Conservation (phyloP, 2,888 invertebrate genomes). For the Ophion costatus region DNA sequence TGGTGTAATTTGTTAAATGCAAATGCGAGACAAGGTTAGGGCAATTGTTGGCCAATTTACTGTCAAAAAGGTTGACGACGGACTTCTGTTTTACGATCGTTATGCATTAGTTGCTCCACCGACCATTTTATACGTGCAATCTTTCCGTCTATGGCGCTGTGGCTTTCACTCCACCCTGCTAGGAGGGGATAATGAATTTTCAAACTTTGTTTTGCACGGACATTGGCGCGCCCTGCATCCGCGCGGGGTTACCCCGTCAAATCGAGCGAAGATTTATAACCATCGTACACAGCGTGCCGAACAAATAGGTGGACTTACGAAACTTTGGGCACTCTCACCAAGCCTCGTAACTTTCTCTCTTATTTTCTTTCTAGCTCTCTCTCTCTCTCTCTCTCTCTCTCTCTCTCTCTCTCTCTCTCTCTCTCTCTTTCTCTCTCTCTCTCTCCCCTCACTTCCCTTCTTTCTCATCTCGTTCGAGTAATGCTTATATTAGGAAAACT, state of each 20-base stretch:
- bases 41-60: slow-evolving; percentile 6
- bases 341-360: slow-evolving; percentile 30
- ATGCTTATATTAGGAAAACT: slow-evolving; percentile 50
- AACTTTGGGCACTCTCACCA: slow-evolving; percentile 53
- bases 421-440: background rate
- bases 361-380: background rate
- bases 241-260: slow-evolving; percentile 58
- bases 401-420: background rate
- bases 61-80: background rate
- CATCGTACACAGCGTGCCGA: slow-evolving; percentile 55
- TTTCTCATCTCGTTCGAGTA: slow-evolving; percentile 37
- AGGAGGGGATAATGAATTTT: slow-evolving; percentile 60
- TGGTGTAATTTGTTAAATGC: background rate
- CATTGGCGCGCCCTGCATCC: slow-evolving; percentile 47
- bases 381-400: background rate
- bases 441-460: background rate
- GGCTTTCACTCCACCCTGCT: slow-evolving; percentile 18
- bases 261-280: slow-evolving; percentile 66
- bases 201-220: slow-evolving; percentile 53
- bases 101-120: slow-evolving; percentile 12
- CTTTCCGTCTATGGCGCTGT: background rate
- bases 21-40: background rate
- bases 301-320: slow-evolving; percentile 63
- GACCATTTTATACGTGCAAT: slow-evolving; percentile 32
- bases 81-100: slow-evolving; percentile 28